phyloP scores from a whole-genome alignment of 2,113 vertebrate species.

The Cynopterus brachyotis region DNA sequence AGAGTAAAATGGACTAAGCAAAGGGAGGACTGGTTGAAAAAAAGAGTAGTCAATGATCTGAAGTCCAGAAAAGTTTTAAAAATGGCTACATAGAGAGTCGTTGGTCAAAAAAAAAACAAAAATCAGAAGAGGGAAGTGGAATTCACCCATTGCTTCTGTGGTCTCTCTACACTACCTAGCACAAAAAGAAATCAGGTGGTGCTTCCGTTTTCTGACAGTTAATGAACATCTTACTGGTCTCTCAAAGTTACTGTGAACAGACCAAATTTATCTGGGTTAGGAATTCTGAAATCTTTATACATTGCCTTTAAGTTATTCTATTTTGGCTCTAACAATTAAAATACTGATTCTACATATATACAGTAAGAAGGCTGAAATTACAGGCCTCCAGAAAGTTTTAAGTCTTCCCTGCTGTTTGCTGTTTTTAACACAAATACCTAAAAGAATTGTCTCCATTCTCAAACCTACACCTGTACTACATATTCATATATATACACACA shows the following conservation, averaged over 20 bases:
- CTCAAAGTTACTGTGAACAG: neutral
- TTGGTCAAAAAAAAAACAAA: neutral
- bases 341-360: neutral
- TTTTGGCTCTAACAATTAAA: neutral
- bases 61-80: neutral
- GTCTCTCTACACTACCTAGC: neutral
- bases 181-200: neutral
- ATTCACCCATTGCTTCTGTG: neutral
- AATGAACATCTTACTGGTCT: neutral
- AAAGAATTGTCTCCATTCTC: neutral
- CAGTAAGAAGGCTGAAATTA: neutral
- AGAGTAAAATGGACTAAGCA: neutral
- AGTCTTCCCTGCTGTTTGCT: neutral
- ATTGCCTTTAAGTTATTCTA: neutral
- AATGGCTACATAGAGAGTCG: neutral
- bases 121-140: neutral
- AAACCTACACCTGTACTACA: neutral
- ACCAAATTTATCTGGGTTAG: neutral
- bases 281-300: neutral
- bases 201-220: neutral
- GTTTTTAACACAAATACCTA: neutral
- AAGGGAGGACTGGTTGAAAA: neutral
- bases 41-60: neutral
- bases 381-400: neutral
- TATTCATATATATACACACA: neutral